These are phyloP conservation scores for Cygnus atratus DNA, from an alignment of 2,113 vertebrate genomes.

Conservation along the genomic window DNA sequence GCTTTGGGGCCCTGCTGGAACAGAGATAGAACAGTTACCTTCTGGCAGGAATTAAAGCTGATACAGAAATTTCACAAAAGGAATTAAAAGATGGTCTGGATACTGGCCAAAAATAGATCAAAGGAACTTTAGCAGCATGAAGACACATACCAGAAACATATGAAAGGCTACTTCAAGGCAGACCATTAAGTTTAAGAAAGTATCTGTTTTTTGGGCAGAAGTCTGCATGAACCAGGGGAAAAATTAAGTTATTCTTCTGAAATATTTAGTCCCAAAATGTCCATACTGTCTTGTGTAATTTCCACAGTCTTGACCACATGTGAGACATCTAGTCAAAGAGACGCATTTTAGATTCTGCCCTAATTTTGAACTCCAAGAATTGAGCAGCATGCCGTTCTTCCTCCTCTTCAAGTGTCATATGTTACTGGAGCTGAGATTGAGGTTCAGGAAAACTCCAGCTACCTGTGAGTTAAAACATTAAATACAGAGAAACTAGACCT, in stretches of 20 bases:
- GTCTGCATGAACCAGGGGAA: not conserved
- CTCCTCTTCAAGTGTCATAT: not conserved
- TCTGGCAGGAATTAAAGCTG: constrained; percentile 33
- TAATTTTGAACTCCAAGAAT: not conserved
- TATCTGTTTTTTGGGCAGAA: not conserved
- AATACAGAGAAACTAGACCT: not conserved
- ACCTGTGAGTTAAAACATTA: not conserved
- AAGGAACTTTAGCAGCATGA: constrained; percentile 23
- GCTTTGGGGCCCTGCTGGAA: not conserved
- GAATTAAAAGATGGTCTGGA: constrained; percentile 35
- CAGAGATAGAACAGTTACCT: not conserved
- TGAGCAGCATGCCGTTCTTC: not conserved
- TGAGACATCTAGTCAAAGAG: not conserved
- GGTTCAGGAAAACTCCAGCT: not conserved
- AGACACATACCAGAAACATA: not conserved
- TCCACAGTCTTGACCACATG: not conserved
- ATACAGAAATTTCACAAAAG: constrained; percentile 24
- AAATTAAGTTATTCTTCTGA: not conserved
- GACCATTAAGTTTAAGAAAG: not conserved
- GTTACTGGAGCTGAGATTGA: not conserved
- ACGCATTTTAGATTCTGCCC: not conserved
- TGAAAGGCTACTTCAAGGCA: not conserved
- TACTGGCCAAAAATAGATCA: constrained; percentile 35
- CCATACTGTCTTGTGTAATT: not conserved
- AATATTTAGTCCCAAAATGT: not conserved